A percentile compares a stretch with the other conserved stretches of the same genome.
Conservation (phyloP, 1,140 invertebrate genomes). For the Apis cerana region DNA sequence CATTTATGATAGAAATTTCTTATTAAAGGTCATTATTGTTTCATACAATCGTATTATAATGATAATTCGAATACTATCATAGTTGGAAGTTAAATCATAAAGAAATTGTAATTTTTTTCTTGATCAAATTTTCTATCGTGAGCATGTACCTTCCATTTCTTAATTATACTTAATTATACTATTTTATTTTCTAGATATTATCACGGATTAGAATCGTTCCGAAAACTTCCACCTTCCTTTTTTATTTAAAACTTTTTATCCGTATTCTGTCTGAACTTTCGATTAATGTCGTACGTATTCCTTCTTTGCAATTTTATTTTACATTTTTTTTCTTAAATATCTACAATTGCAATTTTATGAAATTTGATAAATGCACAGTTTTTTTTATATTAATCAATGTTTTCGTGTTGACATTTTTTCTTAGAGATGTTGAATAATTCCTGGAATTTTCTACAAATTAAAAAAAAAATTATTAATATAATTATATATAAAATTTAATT, state of each 20-base stretch:
- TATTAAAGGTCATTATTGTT: neutral
- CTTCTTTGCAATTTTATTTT: neutral
- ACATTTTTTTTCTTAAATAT: neutral
- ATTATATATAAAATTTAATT: too few relatives aligned
- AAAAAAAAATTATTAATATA: too few relatives aligned
- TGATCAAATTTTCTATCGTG: neutral
- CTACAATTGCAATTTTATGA: neutral
- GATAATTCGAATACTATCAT: neutral
- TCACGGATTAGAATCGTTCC: neutral
- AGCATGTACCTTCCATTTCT: neutral
- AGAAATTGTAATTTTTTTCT: neutral
- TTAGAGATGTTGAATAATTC: neutral
- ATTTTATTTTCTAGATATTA: slow-evolving; percentile 20
- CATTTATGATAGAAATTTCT: neutral
- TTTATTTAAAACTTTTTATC: neutral
- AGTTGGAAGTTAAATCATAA: neutral
- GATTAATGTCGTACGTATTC: neutral
- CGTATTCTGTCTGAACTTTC: neutral
- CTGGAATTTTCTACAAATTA: neutral
- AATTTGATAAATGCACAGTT: neutral
- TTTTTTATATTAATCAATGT: neutral
- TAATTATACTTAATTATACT: slow-evolving; percentile 1
- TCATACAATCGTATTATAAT: neutral
- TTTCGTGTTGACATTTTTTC: neutral
- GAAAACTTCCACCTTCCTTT: neutral